These are phyloP conservation scores for Dasypogon diadema DNA, from an alignment of 2,888 invertebrate species.

Conservation along the genomic window DNA sequence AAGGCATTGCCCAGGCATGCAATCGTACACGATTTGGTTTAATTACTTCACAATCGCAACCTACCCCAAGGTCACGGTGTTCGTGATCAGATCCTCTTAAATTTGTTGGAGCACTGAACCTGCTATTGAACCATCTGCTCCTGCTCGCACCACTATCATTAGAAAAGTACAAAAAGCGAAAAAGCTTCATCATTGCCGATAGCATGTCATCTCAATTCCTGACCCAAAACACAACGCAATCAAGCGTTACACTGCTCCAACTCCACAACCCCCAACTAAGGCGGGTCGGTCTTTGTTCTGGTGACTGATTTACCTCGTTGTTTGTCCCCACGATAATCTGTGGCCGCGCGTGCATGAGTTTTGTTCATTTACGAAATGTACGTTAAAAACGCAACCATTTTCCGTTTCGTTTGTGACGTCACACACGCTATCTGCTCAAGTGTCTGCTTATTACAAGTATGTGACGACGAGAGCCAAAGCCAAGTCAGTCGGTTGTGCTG, in stretches of 20 bases:
- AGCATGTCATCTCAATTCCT: conserved; percentile 54
- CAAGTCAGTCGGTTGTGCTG: conserved; percentile 13
- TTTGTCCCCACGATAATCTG: conserved; percentile 44
- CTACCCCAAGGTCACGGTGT: conserved; percentile 45
- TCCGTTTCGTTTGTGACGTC: conserved; percentile 56
- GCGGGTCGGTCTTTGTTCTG: neutral
- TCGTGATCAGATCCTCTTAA: conserved; percentile 43
- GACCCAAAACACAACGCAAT: conserved; percentile 52
- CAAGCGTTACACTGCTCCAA: conserved; percentile 35
- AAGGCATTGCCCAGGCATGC: conserved; percentile 25
- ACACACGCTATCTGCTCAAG: conserved; percentile 55
- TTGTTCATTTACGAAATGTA: conserved; percentile 55
- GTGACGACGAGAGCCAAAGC: conserved; percentile 33
- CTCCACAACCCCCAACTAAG: neutral
- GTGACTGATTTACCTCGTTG: conserved; percentile 46
- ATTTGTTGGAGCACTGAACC: conserved; percentile 36
- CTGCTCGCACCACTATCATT: conserved; percentile 28
- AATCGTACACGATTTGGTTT: conserved; percentile 34
- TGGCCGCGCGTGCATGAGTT: conserved; percentile 54
- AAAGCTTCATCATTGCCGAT: conserved; percentile 46
- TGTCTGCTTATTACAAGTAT: conserved; percentile 46
- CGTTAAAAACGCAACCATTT: conserved; percentile 57
- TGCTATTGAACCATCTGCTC: conserved; percentile 39
- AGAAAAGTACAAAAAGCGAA: conserved; percentile 5
- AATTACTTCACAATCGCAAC: conserved; percentile 44